Evolutionary conservation across 92 coral and sea anemone genomes (phyloP).

Genomic region (Porites rus): DNA sequence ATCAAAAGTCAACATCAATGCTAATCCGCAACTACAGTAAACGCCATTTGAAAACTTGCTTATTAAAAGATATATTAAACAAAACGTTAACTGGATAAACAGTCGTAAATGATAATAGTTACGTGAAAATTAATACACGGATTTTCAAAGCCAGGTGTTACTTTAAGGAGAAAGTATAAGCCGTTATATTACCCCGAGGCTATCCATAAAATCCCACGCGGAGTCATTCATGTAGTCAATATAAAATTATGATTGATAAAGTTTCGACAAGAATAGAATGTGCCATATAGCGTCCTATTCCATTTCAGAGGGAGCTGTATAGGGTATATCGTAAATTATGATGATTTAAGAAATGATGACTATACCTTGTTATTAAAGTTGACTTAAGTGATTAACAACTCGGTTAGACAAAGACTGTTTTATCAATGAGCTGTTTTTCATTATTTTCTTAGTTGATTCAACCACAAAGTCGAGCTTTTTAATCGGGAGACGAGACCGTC

Average conservation of each 20-base stretch:
- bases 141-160: constrained; percentile 6
- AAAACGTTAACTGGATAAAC: constrained; percentile 8
- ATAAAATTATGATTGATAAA: neutral
- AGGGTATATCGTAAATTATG: neutral
- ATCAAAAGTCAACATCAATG: neutral
- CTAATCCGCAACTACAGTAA: neutral
- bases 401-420: neutral
- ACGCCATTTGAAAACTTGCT: neutral
- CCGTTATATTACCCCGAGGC: constrained; percentile 39
- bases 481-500: no score
- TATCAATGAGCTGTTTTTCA: neutral
- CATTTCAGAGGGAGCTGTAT: no score
- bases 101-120: constrained; percentile 16
- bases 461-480: no score
- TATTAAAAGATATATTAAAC: constrained; percentile 9
- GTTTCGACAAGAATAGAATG: neutral
- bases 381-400: constrained; percentile 9
- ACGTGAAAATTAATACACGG: neutral
- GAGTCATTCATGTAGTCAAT: constrained; percentile 17
- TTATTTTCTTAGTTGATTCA: neutral
- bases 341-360: constrained; percentile 12
- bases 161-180: neutral
- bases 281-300: neutral
- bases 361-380: no score
- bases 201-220: neutral